These are phyloP conservation scores for Leptothorax acervorum DNA, from an alignment of 2,888 invertebrate species.

Conservation along the genomic window DNA sequence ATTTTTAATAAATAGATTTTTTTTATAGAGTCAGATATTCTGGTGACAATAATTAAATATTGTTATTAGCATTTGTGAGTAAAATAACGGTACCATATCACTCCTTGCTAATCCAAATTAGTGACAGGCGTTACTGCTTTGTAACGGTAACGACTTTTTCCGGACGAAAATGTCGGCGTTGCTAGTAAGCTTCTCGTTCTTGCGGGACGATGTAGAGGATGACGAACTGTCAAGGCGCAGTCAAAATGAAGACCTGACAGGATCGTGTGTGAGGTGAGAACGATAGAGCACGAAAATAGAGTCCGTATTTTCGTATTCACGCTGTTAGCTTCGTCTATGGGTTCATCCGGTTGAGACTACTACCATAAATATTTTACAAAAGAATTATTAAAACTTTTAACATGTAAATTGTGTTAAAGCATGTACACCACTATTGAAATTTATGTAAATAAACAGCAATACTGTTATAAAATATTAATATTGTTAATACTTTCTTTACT, in stretches of 20 bases:
- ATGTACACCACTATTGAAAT: neutral
- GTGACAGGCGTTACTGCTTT: constrained; percentile 56
- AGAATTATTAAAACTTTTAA: neutral
- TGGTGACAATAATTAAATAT: neutral
- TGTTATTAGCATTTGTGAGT: neutral
- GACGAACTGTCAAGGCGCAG: constrained; percentile 82
- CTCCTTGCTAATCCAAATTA: constrained; percentile 54
- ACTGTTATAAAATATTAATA: neutral
- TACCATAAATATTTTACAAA: constrained; percentile 16
- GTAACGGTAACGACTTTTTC: constrained; percentile 59
- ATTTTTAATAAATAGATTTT: neutral
- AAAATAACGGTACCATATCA: constrained; percentile 16
- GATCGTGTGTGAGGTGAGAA: constrained; percentile 79
- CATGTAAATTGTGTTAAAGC: neutral
- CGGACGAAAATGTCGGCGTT: constrained; percentile 75
- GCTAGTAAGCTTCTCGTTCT: constrained; percentile 73
- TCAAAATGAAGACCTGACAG: constrained; percentile 82
- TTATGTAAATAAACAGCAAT: neutral
- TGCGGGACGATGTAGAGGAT: constrained; percentile 74
- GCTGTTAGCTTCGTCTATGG: constrained; percentile 42
- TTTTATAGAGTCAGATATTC: neutral
- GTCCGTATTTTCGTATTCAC: constrained; percentile 72
- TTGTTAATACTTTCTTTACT: neutral
- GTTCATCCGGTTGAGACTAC: constrained; percentile 38
- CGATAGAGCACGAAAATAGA: constrained; percentile 82